These are phyloP conservation scores for Dryocosmus kuriphilus DNA, from an alignment of 2,888 invertebrate genomes.

Conservation along the genomic window DNA sequence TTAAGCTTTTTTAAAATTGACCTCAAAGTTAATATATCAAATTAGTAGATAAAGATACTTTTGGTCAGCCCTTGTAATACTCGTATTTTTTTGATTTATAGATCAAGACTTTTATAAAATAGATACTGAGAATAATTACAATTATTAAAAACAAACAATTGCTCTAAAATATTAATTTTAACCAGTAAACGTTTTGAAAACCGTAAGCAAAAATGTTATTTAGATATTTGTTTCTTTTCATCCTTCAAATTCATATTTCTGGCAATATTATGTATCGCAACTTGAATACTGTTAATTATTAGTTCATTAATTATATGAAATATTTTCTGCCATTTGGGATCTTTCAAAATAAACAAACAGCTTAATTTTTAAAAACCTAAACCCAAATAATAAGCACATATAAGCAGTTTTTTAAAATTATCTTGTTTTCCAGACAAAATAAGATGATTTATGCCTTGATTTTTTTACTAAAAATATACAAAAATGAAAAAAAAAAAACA, in stretches of 20 bases:
- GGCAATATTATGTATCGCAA: too few species aligned
- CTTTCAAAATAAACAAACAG: background rate
- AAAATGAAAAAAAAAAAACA: too few species aligned
- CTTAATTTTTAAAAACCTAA: background rate
- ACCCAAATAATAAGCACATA: constrained; percentile 11
- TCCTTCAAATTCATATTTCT: too few species aligned
- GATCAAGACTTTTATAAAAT: background rate
- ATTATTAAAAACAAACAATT: too few species aligned
- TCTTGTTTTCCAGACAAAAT: background rate
- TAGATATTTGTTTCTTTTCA: too few species aligned
- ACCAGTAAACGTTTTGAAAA: too few species aligned
- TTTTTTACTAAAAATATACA: background rate
- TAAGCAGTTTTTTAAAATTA: background rate
- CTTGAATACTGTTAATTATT: too few species aligned
- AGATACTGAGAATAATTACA: too few species aligned
- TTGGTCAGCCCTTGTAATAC: background rate
- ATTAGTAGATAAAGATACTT: background rate
- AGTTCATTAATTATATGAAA: background rate
- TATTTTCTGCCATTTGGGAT: constrained; percentile 24
- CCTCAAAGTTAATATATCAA: background rate
- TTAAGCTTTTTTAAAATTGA: background rate
- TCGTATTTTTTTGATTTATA: background rate
- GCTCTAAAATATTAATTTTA: too few species aligned
- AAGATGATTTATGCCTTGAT: background rate
- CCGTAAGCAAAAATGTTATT: too few species aligned